phyloP scores from a whole-genome alignment of 1,140 invertebrate species.

The Cherax quadricarinatus region DNA sequence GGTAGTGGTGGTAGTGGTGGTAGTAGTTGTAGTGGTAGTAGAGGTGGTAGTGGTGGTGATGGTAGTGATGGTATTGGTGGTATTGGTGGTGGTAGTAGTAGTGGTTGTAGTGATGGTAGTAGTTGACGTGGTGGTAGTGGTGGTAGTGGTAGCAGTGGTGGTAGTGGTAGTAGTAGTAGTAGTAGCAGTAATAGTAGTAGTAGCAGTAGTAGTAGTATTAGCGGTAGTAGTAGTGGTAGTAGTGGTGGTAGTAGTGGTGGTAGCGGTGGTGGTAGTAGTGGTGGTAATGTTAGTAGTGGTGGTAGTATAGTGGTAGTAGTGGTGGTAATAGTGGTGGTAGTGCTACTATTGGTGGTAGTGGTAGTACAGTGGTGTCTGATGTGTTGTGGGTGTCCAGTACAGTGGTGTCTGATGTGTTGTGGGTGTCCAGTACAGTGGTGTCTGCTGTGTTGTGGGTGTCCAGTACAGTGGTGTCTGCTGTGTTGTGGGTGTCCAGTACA shows the following conservation, averaged over 20 bases:
- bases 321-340: too few species aligned
- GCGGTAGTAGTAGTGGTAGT: not conserved
- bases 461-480: too few species aligned
- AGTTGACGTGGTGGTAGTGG: not conserved
- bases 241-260: not conserved
- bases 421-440: too few species aligned
- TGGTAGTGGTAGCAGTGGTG: not conserved
- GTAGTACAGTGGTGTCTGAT: too few species aligned
- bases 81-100: not conserved
- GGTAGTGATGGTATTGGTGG: too few species aligned
- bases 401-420: too few species aligned
- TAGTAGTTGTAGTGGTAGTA: not conserved
- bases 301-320: too few species aligned
- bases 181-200: not conserved
- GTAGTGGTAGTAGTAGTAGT: constrained; percentile 22
- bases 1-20: not conserved
- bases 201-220: not conserved
- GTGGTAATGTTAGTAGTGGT: not conserved
- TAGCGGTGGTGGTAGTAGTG: not conserved
- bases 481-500: too few species aligned
- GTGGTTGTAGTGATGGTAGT: not conserved
- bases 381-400: too few species aligned
- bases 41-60: too few species aligned
- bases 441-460: too few species aligned
- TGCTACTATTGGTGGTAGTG: too few species aligned